phyloP scores from a whole-genome alignment of 2,113 vertebrate genomes.

The Seriola aureovittata region DNA sequence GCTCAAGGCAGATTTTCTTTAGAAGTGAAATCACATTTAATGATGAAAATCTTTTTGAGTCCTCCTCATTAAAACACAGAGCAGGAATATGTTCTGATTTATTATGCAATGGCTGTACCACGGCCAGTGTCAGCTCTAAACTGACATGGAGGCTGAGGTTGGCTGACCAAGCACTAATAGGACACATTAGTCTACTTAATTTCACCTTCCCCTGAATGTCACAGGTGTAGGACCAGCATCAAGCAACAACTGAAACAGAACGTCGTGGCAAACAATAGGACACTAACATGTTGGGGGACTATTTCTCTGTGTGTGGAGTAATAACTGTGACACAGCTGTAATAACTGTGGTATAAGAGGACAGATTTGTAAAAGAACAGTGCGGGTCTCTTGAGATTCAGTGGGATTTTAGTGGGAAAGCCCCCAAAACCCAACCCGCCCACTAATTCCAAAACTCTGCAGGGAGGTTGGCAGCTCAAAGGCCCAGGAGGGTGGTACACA shows the following conservation, averaged over 20 bases:
- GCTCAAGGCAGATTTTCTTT: no score
- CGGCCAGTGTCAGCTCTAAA: no score
- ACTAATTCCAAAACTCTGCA: conserved; percentile 40
- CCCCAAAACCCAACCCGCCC: conserved; percentile 5
- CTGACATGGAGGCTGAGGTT: neutral
- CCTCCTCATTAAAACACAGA: no score
- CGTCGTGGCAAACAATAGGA: neutral
- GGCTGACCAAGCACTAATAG: neutral
- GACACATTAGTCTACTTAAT: conserved; percentile 23
- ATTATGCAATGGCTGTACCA: no score
- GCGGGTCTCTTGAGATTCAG: conserved; percentile 18
- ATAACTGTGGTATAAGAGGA: neutral
- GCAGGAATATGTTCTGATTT: no score
- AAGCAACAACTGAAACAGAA: conserved; percentile 6
- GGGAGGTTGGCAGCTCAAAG: conserved; percentile 32
- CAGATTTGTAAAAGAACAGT: conserved; percentile 23
- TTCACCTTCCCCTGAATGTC: neutral
- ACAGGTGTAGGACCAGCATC: neutral
- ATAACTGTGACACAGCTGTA: conserved; percentile 4
- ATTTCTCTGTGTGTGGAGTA: neutral
- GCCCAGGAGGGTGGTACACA: neutral
- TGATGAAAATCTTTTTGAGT: no score
- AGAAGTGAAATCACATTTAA: no score
- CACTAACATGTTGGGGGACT: no score
- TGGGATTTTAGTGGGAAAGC: neutral